Evolutionary conservation across 2,797 vertebrate species (phyloP).

Genomic region (Sibirionetta formosa): DNA sequence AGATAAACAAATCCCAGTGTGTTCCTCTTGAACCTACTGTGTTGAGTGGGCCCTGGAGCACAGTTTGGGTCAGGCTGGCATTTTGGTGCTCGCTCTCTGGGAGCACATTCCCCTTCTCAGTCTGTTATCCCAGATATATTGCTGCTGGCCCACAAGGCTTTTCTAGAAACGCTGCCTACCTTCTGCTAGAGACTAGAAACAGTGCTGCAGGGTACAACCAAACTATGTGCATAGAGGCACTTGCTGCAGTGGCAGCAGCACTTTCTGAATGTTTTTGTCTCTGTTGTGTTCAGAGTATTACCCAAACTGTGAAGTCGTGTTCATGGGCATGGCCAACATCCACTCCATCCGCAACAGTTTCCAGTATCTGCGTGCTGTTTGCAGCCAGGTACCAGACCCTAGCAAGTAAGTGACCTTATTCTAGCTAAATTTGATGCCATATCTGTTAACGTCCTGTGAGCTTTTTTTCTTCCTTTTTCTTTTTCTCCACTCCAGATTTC

Average conservation of each 20-base stretch:
- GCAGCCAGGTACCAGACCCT: slow-evolving; percentile 98
- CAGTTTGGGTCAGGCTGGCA: rapidly evolving
- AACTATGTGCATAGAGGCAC: rapidly evolving
- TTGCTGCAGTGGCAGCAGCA: neutral
- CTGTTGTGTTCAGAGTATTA: slow-evolving; percentile 90
- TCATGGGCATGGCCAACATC: slow-evolving; percentile 99
- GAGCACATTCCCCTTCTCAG: rapidly evolving
- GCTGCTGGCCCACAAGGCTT: neutral
- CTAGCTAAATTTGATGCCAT: rapidly evolving
- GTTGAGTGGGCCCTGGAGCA: rapidly evolving
- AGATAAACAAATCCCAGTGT: neutral
- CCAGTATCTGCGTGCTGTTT: slow-evolving; percentile 95
- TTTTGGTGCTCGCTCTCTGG: neutral
- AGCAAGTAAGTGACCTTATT: slow-evolving; percentile 91
- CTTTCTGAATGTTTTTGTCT: neutral
- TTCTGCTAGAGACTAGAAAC: neutral
- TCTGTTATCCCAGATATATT: rapidly evolving
- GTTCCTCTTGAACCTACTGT: neutral
- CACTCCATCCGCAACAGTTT: slow-evolving; percentile 98
- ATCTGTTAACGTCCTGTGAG: neutral
- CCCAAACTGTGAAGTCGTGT: slow-evolving; percentile 97
- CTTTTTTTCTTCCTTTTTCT: rapidly evolving
- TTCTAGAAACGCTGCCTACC: neutral
- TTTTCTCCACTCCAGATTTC: neutral
- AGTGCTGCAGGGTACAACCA: neutral